Percentiles rank a stretch among this genome's conserved stretches.
These are phyloP conservation scores for Eucidaris tribuloides DNA, from an alignment of 35 echinoderm and acorn worm genomes.

Conservation along the genomic window DNA sequence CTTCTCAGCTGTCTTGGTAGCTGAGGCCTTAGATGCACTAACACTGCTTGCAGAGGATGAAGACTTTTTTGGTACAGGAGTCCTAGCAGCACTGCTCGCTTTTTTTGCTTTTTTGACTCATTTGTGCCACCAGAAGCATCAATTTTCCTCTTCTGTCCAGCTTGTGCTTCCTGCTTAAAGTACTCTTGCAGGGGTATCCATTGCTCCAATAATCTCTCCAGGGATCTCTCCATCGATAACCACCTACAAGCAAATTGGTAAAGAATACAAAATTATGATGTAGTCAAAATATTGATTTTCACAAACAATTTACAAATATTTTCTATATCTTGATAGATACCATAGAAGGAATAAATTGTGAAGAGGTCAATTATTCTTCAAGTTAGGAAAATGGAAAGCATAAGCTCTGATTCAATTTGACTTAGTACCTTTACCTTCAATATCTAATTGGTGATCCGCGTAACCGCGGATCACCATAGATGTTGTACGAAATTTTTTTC, in stretches of 20 bases:
- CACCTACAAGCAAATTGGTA: background rate
- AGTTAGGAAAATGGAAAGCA: no score
- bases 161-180: slow-evolving; percentile 28
- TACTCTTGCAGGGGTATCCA: slow-evolving; percentile 30
- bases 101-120: slow-evolving; percentile 10
- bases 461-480: no score
- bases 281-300: background rate
- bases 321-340: background rate
- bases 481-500: no score
- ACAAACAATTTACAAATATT: background rate
- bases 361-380: no score
- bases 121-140: background rate
- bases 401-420: no score
- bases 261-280: background rate
- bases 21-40: no score
- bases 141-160: slow-evolving; percentile 32
- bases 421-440: no score
- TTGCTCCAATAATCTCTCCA: slow-evolving; percentile 37
- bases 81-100: background rate
- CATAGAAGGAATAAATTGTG: background rate
- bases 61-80: background rate
- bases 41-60: slow-evolving; percentile 10
- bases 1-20: slow-evolving; percentile 12
- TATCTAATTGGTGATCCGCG: no score
- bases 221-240: slow-evolving; percentile 14